Percentiles rank a stretch among this genome's conserved stretches.
These are phyloP conservation scores for Mythimna loreyi DNA, from an alignment of 2,888 invertebrate genomes.

Conservation along the genomic window DNA sequence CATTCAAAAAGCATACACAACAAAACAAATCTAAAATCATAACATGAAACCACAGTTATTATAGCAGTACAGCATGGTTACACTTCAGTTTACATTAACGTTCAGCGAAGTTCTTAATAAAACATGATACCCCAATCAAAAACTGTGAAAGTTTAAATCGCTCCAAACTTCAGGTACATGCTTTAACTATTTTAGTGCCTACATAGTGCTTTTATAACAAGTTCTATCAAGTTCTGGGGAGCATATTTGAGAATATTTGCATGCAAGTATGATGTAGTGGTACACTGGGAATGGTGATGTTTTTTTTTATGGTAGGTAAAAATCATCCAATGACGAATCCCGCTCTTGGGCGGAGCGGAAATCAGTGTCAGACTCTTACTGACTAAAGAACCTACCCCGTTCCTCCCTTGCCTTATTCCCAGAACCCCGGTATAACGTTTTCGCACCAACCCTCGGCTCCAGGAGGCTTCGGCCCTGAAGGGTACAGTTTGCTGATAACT, in stretches of 20 bases:
- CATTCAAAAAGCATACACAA: too few relatives aligned
- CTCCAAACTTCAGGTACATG: constrained; percentile 54
- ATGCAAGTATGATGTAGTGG: constrained; percentile 4
- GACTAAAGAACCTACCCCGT: too few relatives aligned
- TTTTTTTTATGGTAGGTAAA: too few relatives aligned
- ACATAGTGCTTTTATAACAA: constrained; percentile 59
- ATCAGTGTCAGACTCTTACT: too few relatives aligned
- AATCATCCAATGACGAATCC: too few relatives aligned
- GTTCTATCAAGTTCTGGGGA: constrained; percentile 44
- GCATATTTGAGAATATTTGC: constrained; percentile 26
- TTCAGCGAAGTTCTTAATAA: constrained; percentile 54
- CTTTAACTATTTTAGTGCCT: constrained; percentile 55
- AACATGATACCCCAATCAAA: constrained; percentile 61
- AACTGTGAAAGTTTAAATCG: constrained; percentile 58
- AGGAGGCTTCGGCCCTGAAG: too few relatives aligned
- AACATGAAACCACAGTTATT: not conserved
- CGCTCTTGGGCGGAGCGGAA: too few relatives aligned
- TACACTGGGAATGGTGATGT: not conserved
- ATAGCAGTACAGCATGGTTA: not conserved
- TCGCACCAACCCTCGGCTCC: too few relatives aligned
- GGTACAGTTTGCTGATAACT: too few relatives aligned
- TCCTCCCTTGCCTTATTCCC: too few relatives aligned
- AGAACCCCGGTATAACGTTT: too few relatives aligned
- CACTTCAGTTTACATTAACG: constrained; percentile 18
- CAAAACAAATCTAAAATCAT: too few relatives aligned